Base-by-base conservation (phyloP, 2,888 invertebrate genomes). In the Hedychridium roseum region DNA sequence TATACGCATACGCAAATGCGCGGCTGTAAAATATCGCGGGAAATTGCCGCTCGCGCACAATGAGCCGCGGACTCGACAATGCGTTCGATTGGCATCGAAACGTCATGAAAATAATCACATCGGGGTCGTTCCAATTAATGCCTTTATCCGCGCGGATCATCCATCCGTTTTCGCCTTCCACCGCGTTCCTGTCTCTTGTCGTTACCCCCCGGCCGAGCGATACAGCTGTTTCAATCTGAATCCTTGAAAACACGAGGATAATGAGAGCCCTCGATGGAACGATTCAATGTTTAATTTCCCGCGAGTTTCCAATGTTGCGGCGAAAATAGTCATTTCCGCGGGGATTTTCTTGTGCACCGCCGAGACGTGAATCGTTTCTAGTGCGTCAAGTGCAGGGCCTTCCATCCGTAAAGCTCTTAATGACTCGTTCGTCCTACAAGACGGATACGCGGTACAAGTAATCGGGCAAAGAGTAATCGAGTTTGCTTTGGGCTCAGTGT, bases 91-190 rank as follows among this genome's bases (percentile, higher is more conserved):
- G 60, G 64, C 68, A 70, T 71, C 57, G 69, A 64, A 64, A 70
- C 63, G 65, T 69, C 71, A 70, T 63, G 70, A 70, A 71, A 70
- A 71, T 71, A 71, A 71, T 71, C 69, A 69, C 64, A 70, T 70
- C 66, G 60, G 38, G 50, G 60, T 60, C 61, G 58, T 63, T 70
- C 60, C 55, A 66, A 71, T 71, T 71, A 71, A 71, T 70, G 65
- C 12, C n/a, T 21, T 17, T 56, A 41, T 50, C 50, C 14, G 37
- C 17, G 31, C 15, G 20, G 16, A 18, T 20, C 41, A 28, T 26
- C 21, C 26, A 43, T 43, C 34, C 41, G 36, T 21, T 41, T 41
- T 28, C 36, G 40, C 30, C 21, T 32, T 32, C 36, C 28, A 32
- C 26, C 34, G 20, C 7, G 18, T n/a, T n/a, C 15, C 3, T 30